Percentiles rank a stretch among this genome's conserved stretches.
Conservation (phyloP, 1,140 invertebrate species). For the Sitodiplosis mosellana region DNA sequence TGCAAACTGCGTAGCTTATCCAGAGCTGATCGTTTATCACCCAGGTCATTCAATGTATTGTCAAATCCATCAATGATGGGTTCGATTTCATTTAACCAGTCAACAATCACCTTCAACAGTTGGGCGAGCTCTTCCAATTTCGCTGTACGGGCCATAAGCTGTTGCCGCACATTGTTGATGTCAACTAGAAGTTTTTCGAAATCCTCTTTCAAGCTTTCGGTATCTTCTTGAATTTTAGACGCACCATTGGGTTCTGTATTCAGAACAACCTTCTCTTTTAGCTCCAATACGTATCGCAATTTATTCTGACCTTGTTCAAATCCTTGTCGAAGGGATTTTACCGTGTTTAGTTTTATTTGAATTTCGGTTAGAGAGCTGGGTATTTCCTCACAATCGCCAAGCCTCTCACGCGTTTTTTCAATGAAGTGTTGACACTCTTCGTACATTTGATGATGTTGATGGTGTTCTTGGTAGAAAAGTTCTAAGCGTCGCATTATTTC, state of each 20-base stretch:
- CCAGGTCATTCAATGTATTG: conserved; percentile 59
- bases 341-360: conserved; percentile 61
- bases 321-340: conserved; percentile 66
- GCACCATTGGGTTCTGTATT: conserved; percentile 76
- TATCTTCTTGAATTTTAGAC: conserved; percentile 74
- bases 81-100: conserved; percentile 75
- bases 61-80: conserved; percentile 57
- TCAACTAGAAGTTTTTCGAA: conserved; percentile 70
- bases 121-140: conserved; percentile 75
- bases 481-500: conserved; percentile 82
- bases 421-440: conserved; percentile 86
- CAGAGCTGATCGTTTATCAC: conserved; percentile 71
- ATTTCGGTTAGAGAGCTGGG: conserved; percentile 61
- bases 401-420: conserved; percentile 65
- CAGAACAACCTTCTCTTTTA: conserved; percentile 81
- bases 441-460: conserved; percentile 72
- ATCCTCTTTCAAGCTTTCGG: conserved; percentile 67
- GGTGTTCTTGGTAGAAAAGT: conserved; percentile 81
- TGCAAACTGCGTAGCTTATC: conserved; percentile 65
- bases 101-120: conserved; percentile 49
- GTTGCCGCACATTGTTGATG: conserved; percentile 56
- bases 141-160: conserved; percentile 44
- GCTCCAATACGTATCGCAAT: conserved; percentile 67
- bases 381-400: conserved; percentile 54
- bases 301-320: conserved; percentile 85